Evolutionary conservation across 2,888 invertebrate species (phyloP), one percentile per base, ranked within the genome.

Genomic region (Hirtodrosophila cameraria): DNA sequence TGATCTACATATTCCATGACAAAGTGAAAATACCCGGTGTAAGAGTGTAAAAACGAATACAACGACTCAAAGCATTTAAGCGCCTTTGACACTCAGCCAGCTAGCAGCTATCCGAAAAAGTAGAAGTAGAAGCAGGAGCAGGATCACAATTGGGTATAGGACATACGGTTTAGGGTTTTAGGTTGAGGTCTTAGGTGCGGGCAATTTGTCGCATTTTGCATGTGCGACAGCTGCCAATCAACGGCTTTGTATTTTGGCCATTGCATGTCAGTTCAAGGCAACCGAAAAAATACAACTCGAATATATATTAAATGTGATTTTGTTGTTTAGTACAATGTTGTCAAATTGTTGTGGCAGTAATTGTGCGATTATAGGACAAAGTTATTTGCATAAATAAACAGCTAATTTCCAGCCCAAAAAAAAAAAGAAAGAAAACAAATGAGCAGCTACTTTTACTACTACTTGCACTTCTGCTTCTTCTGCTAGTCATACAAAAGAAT

Each of bases 221-320:
- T 68, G 60, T 69, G 73, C 69, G 69, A 75, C 81, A 77, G 81
- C 69, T 79, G 83, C 80, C 78, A 79, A 79, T 83, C 83, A 79
- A 58, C 58, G 79, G 66, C 64, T 46, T 6, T 7, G 8, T 16
- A 30, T 54, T 46, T 63, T 15, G 54, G 42, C 46, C 65, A 45
- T 69, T 52, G 69, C 54, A 69, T 70, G 69, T 49, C 48, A 33
- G 13, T 28, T 43, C 8, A 1, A 23, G 41, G 28, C 42, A 38
- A 23, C 15, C n/a, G n/a, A n/a, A 12, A 23, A 42, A 50, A n/a
- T 13, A 36, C 16, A 38, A 27, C 18, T 11, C 8, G 35, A 23
- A 35, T 12, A 38, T 36, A 28, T 7, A 20, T 7, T 8, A 20
- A 38, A 1, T 23, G 5, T 3, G 5, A 9, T 25, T 9, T 12